Evolutionary conservation across 2,797 vertebrate genomes (phyloP).

Genomic region (Aldrovandia affinis): DNA sequence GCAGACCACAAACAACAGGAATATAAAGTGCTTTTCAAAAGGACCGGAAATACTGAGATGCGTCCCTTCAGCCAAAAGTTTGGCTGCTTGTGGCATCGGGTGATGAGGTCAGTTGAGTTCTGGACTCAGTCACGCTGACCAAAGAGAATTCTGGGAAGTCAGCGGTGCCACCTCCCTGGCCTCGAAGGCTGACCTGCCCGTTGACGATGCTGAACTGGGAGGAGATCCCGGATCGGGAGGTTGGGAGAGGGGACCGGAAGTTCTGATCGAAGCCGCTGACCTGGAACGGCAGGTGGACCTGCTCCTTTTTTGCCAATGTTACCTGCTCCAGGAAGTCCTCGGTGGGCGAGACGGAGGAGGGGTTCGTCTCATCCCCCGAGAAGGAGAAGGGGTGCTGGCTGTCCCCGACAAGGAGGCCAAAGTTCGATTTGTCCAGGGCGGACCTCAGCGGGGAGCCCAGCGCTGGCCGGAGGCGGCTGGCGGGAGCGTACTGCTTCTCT

Average conservation of each 20-base stretch:
- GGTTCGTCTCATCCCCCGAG: conserved; percentile 93
- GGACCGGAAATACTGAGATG: conserved; percentile 53
- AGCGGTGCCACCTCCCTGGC: conserved; percentile 84
- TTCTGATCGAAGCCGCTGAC: conserved; percentile 96
- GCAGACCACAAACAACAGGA: conserved; percentile 77
- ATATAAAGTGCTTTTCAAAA: conserved; percentile 92
- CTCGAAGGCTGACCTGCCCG: conserved; percentile 92
- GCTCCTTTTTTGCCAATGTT: conserved; percentile 95
- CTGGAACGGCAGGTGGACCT: conserved; percentile 93
- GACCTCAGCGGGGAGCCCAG: conserved; percentile 94
- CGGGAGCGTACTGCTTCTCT: conserved; percentile 89
- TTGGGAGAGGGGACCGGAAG: conserved; percentile 93
- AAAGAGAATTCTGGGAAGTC: conserved; percentile 97
- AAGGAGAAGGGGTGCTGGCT: conserved; percentile 97
- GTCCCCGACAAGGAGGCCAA: conserved; percentile 94
- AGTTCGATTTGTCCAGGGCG: conserved; percentile 94
- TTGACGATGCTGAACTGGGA: conserved; percentile 94
- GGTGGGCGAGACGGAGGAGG: conserved; percentile 88
- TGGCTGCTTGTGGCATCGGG: conserved; percentile 93
- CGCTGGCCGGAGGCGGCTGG: conserved; percentile 91
- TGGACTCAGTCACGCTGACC: conserved; percentile 92
- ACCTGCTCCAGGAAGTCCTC: conserved; percentile 98
- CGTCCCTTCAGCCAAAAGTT: conserved; percentile 87
- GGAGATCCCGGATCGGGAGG: conserved; percentile 85
- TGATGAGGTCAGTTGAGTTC: conserved; percentile 95